Base-by-base conservation (phyloP, 2,888 invertebrate genomes). In the Sarcophaga carnaria region DNA sequence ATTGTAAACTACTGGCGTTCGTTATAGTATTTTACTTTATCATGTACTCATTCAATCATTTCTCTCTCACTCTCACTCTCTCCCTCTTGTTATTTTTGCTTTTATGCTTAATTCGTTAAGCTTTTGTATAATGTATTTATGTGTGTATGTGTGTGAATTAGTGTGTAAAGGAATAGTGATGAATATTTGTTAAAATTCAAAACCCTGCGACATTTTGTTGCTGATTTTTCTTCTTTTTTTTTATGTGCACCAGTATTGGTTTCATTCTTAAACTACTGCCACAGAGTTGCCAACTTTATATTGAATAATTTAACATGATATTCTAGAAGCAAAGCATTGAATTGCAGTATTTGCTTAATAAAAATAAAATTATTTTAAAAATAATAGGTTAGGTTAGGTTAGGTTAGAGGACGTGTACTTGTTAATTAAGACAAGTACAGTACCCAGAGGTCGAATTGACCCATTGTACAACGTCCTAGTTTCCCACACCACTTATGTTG, bases 181-280 rank as follows among this genome's bases (percentile, higher is more conserved):
- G 20, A 76, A 47, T 67, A 37, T 81, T 60, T 64, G 59, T 71
- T 49, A 59, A 20, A 37, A 70, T 60, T 64, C 71, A 71, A 81
- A 80, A 80, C 64, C 74, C 70, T 78, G 81, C 66, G 49, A 64
- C 49, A 71, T 79, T 79, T 79, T 70, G 47, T 74, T 59, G 49
- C 20, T 25, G 54, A 22, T 75, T 64, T 37, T 63, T 62, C 63
- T 63, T 66, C 20, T 37, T 5, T 37, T 76, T 25, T 25, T n/a
- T 78, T 69, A 3, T 12, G 14, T 54, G 17, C 4, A 14, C 10
- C 1, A 54, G 37, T 37, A 37, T 37, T 37, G 8, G 37, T 37
- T 37, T 37, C 37, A 37, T 37, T 37, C 37, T 37, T 37, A 37
- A 37, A 37, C 37, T 8, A 37, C 37, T 37, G 37, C 8, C 37